Base-by-base conservation (phyloP, 2,797 vertebrate genomes). In the Okamejei kenojei region DNA sequence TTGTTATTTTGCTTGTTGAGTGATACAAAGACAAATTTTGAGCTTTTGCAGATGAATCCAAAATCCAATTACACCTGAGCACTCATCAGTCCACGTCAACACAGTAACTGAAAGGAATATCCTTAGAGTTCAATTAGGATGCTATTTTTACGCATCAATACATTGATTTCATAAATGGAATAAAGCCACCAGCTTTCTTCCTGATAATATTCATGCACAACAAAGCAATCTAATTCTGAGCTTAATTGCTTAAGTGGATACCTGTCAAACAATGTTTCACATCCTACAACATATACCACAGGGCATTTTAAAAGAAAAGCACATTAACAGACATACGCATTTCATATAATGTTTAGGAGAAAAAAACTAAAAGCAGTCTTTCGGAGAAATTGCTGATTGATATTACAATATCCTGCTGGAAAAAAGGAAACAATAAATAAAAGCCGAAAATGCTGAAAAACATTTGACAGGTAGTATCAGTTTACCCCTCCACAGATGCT, bases 111-210 rank as follows among this genome's bases (percentile, higher is more conserved):
- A 73, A 91, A 74, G 84, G 84, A 88, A 19, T 21, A 38, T 76
- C 90, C 65, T 92, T 92, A 23, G 71, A 92, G 90, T 45, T 92
- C 90, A 92, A 92, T 92, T 92, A 74, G 68, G 45, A 54, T n/a
- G 10, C 26, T 76, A 17, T 92, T 13, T 54, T 4, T 74, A 58
- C 45, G 15, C 90, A 91, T 71, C 90, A 91, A 26, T 91, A 91
- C 21, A 92, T 92, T 92, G 90, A 92, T 58, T 23, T 54, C 11
- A 7, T 58, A 58, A 54, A 54, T 92, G 90, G 38, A 74, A 54
- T 92, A 92, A 92, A 92, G 7, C 90, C 68, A 29, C 17, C 26
- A 74, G 71, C 71, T 45, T 76, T 54, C 45, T 92, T 29, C 71
- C 23, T 92, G 71, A 58, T 74, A 74, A 92, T 58, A 76, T 74